Base-by-base conservation (phyloP, 2,113 vertebrate genomes). In the Gavialis gangeticus region DNA sequence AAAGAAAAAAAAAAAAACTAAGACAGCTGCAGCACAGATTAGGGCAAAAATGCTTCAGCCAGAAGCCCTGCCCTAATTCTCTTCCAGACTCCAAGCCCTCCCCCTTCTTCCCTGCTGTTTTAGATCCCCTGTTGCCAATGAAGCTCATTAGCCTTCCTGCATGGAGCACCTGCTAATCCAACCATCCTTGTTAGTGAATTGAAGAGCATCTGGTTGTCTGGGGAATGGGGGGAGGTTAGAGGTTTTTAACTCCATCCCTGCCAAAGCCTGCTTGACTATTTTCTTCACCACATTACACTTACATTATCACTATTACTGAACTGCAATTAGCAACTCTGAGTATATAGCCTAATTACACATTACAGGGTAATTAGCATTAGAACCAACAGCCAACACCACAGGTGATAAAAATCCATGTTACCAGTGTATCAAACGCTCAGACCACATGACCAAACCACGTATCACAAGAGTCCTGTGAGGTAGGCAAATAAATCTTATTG, bases 151-250 rank as follows among this genome's bases (percentile, higher is more conserved):
- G 87, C 84, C 80, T 83, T 92, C 79, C 85, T 62, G 63, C 79
- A 87, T 64, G 79, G 93, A 66, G 15, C 87, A 96, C 91, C 89
- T 96, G 89, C 91, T 90, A 93, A 96, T 79, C 82, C 80, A 79
- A 79, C 88, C 75, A 94, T 87, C 62, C 84, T 93, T 85, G 79
- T 92, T 89, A 90, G 79, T 79, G 80, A 24, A 69, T 4, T n/a
- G 59, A 82, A 87, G 91, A 95, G 94, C 73, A 95, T 78, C 87
- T 92, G 87, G 82, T 91, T 5, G 62, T 78, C 46, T 57, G 86
- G 13, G 87, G 56, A n/a, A 14, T 24, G 21, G 82, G 11, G 34
- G 18, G 9, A 87, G 78, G 56, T 56, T 66, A 56, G 66, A 92
- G 12, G 59, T 22, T 58, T 30, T 95, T 37, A 90, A 86, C 67